phyloP scores from a whole-genome alignment of 2,888 invertebrate species.

The Polia nebulosa region DNA sequence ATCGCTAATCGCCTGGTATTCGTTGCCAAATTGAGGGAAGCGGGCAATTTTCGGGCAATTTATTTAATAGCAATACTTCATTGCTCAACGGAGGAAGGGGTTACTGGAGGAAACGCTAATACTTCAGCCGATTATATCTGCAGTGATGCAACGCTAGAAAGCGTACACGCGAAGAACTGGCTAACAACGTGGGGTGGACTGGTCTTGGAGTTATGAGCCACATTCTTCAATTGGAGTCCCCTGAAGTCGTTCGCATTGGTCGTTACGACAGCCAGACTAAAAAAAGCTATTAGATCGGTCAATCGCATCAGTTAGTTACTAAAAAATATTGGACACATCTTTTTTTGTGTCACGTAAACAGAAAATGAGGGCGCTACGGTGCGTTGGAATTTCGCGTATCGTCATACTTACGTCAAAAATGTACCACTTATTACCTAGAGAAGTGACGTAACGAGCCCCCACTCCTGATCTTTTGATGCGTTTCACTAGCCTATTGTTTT shows the following conservation, averaged over 20 bases:
- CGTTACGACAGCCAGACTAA: slow-evolving; percentile 7
- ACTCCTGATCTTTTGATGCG: too few species aligned
- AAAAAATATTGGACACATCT: too few species aligned
- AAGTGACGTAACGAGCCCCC: too few species aligned
- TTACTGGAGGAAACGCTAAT: slow-evolving; percentile 47
- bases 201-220: slow-evolving; percentile 42
- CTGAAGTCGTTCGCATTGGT: not conserved
- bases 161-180: slow-evolving; percentile 56
- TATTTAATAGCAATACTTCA: slow-evolving; percentile 36
- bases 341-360: too few species aligned
- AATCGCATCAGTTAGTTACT: too few species aligned
- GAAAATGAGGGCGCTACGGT: too few species aligned
- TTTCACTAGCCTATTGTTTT: too few species aligned
- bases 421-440: too few species aligned
- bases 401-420: too few species aligned
- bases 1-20: slow-evolving; percentile 24
- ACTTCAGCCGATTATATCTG: slow-evolving; percentile 55
- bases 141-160: slow-evolving; percentile 67
- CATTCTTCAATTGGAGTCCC: slow-evolving; percentile 5
- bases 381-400: too few species aligned
- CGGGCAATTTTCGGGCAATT: slow-evolving; percentile 43
- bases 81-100: slow-evolving; percentile 47
- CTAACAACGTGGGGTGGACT: slow-evolving; percentile 24
- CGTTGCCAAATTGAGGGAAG: slow-evolving; percentile 53
- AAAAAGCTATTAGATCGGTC: too few species aligned